Conservation (phyloP, 23 tunicate genomes). For the Aplidium turbinatum region DNA sequence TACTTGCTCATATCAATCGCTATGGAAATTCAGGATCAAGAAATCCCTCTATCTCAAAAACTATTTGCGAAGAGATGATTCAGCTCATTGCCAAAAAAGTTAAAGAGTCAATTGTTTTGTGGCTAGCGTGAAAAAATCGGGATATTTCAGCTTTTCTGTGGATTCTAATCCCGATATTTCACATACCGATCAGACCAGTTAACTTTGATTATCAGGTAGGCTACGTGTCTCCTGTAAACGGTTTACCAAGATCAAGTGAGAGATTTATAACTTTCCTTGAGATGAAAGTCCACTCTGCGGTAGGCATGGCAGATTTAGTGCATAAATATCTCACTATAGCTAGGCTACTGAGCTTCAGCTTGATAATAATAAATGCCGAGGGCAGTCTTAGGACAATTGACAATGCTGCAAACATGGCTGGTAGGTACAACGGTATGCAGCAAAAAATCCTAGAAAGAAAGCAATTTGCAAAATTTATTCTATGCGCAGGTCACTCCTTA, state of each 20-base stretch:
- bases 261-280: constrained; percentile 28
- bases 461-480: constrained; percentile 21
- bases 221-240: constrained; percentile 28
- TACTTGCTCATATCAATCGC: constrained; percentile 43
- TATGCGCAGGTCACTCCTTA: constrained; percentile 25
- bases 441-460: constrained; percentile 28
- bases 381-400: constrained; percentile 21
- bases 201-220: constrained; percentile 27
- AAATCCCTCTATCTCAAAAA: constrained; percentile 32
- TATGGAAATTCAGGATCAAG: constrained; percentile 41
- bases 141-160: constrained; percentile 26
- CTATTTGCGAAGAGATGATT: constrained; percentile 21
- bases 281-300: constrained; percentile 24
- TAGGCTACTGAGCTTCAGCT: constrained; percentile 34
- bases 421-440: constrained; percentile 25
- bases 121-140: constrained; percentile 21
- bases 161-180: constrained; percentile 21
- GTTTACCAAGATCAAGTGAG: constrained; percentile 11
- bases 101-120: constrained; percentile 19
- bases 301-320: constrained; percentile 18
- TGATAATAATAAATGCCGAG: constrained; percentile 22
- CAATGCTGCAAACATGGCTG: constrained; percentile 29
- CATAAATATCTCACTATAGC: constrained; percentile 28
- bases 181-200: constrained; percentile 23
- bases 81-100: constrained; percentile 29